Base-by-base conservation (phyloP, 2,113 vertebrate genomes). In the Athene cunicularia region DNA sequence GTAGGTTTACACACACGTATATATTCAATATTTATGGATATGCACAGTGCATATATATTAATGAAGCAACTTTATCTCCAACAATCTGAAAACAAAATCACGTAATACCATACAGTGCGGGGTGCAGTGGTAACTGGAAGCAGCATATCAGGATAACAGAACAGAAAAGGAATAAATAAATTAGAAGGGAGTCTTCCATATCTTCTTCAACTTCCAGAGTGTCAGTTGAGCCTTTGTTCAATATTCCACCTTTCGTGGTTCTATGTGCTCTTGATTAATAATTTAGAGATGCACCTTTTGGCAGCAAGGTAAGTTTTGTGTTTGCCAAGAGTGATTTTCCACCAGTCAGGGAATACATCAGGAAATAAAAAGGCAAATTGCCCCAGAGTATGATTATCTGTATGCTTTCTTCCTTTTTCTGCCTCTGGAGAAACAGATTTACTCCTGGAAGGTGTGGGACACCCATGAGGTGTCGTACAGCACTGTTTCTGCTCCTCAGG, bases 101-200 rank as follows among this genome's bases (percentile, higher is more conserved):
- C 92, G 90, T 96, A 98, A 97, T 84, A 95, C 94, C 96, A 95
- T 96, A 96, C 95, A 95, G 68, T 56, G 72, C 0, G 3, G 94
- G 95, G 96, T 97, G 94, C 92, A 63, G 24, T 32, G 87, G 97
- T 97, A 98, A 98, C 97, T 95, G 91, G 96, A 98, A 96, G 97
- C 93, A 93, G 80, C 86, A 87, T 89, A 97, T 97, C 95, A 92
- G 86, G 91, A 91, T 97, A 91, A 97, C 95, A 95, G 75, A 96
- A 96, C 90, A 97, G 96, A 97, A 96, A 73, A 89, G 88, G 94
- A 89, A 98, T 99, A 97, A 99, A 99, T 99, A 98, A 99, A 98
- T 99, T 96, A 99, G 97, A 97, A 96, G 89, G 93, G 90, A 97
- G 98, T 97, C 97, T 98, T 98, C 85, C 96, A 88, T 98, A 96